Evolutionary conservation across 1,140 invertebrate species (phyloP).

Genomic region (Diuraphis noxia): DNA sequence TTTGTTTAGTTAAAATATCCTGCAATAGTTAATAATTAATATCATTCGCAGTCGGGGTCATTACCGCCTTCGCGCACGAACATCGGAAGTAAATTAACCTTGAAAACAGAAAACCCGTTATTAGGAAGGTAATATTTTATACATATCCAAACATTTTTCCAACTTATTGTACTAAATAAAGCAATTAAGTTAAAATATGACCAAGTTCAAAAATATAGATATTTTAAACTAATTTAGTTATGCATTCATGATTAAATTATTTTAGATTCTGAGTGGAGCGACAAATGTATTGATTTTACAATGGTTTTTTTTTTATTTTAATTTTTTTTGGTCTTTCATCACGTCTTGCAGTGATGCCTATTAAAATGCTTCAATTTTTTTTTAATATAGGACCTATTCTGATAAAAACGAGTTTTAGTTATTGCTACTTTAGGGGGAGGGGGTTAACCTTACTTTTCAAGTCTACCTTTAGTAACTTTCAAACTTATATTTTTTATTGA

Average conservation of each 20-base stretch:
- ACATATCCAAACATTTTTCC: not conserved
- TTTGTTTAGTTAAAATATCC: not conserved
- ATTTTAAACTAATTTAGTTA: not conserved
- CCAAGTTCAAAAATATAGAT: not conserved
- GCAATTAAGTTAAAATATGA: not conserved
- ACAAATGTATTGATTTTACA: too few relatives aligned
- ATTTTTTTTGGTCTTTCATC: too few relatives aligned
- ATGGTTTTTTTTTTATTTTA: too few relatives aligned
- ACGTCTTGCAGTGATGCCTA: too few relatives aligned
- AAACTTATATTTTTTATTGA: too few relatives aligned
- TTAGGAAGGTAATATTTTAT: not conserved
- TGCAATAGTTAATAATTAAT: not conserved
- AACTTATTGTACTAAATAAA: not conserved
- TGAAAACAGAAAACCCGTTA: constrained; percentile 31
- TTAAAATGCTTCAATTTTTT: too few relatives aligned
- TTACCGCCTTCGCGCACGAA: not conserved
- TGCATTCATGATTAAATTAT: not conserved
- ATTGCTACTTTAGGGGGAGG: too few relatives aligned
- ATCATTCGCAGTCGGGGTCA: constrained; percentile 18
- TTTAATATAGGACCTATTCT: too few relatives aligned
- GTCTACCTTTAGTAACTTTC: too few relatives aligned
- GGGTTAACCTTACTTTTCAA: too few relatives aligned
- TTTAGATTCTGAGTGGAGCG: too few relatives aligned
- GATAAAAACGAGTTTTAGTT: too few relatives aligned
- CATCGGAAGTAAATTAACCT: constrained; percentile 27